phyloP scores from a whole-genome alignment of 2,888 invertebrate species.

The Drosophila picticornis region DNA sequence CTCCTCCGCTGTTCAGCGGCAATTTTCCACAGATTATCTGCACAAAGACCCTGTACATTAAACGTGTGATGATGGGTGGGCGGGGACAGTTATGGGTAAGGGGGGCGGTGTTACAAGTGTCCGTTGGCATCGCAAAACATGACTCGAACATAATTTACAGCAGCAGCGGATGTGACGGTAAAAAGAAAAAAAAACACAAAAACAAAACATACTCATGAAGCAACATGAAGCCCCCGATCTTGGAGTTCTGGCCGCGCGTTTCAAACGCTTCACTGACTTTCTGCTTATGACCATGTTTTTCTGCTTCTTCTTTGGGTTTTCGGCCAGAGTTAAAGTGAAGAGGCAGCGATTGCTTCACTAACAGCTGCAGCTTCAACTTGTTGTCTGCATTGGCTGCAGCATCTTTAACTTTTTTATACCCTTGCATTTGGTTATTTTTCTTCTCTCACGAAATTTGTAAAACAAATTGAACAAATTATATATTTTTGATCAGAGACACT shows the following conservation, averaged over 20 bases:
- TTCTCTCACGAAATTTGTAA: not conserved
- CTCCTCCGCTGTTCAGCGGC: constrained; percentile 15
- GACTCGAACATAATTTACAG: constrained; percentile 80
- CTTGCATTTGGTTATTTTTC: not conserved
- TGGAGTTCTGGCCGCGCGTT: constrained; percentile 66
- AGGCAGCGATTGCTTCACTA: constrained; percentile 34
- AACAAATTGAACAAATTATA: not conserved
- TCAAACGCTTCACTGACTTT: constrained; percentile 69
- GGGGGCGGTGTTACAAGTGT: constrained; percentile 27
- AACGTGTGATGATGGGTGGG: not conserved
- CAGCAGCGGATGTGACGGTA: constrained; percentile 69
- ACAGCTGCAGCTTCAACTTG: constrained; percentile 22
- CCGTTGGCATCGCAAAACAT: constrained; percentile 60
- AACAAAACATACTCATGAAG: constrained; percentile 46
- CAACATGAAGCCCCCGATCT: constrained; percentile 68
- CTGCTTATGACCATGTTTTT: constrained; percentile 13
- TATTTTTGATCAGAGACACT: not conserved
- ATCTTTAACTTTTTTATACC: constrained; percentile 22
- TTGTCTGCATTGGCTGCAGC: constrained; percentile 22
- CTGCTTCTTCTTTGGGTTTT: constrained; percentile 5
- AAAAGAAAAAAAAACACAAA: constrained; percentile 25
- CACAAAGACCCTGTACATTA: constrained; percentile 31
- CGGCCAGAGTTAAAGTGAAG: not conserved
- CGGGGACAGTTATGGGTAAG: not conserved
- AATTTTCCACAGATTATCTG: constrained; percentile 54